Percentiles rank a stretch among this genome's conserved stretches.
Conservation (phyloP, 2,113 vertebrate species). For the Hypocryptadius cinnamomeus region DNA sequence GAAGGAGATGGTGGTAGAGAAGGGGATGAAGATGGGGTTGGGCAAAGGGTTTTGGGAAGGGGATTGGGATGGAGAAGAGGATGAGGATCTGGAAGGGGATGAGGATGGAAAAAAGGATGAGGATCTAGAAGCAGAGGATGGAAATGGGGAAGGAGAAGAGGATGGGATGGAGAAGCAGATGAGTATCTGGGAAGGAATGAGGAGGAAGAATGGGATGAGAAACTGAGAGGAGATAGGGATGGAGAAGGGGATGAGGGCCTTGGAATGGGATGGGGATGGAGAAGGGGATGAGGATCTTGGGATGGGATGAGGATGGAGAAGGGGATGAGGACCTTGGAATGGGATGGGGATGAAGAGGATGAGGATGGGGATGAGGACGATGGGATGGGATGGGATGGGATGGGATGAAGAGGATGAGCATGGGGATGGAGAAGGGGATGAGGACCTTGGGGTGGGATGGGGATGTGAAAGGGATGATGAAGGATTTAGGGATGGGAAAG, state of each 20-base stretch:
- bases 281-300: neutral
- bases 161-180: neutral
- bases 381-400: neutral
- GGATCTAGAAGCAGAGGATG: neutral
- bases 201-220: neutral
- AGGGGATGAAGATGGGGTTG: neutral
- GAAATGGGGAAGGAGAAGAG: neutral
- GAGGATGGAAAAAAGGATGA: no score
- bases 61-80: neutral
- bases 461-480: rapidly evolving
- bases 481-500: no score
- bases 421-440: neutral
- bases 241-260: neutral
- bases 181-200: neutral
- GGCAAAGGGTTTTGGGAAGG: neutral
- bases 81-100: neutral
- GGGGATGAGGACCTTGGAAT: no score
- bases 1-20: neutral
- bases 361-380: no score
- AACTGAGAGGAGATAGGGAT: neutral
- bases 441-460: neutral
- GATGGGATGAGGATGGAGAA: neutral
- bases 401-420: no score
- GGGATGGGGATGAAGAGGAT: neutral
- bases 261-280: neutral